A percentile compares a stretch with the other conserved stretches of the same genome.
phyloP scores from a whole-genome alignment of 1,140 invertebrate genomes.

The Trichonephila inaurata region DNA sequence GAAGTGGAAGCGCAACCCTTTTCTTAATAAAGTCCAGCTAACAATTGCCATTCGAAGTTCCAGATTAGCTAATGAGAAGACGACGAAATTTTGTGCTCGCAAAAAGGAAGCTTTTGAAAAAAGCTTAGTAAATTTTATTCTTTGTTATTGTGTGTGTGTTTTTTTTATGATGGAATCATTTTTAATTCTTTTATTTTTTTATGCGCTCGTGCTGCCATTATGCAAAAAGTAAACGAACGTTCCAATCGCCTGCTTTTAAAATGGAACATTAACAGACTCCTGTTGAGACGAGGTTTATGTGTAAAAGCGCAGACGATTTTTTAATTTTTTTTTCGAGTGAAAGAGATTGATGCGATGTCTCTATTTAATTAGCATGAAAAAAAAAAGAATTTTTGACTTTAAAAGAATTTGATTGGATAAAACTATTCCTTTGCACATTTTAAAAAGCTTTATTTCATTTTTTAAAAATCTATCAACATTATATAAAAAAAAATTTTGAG shows the following conservation, averaged over 20 bases:
- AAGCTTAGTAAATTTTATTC: slow-evolving; percentile 32
- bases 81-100: neutral
- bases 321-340: neutral
- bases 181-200: neutral
- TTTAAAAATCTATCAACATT: too few species aligned
- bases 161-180: neutral
- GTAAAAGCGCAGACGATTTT: neutral
- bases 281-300: slow-evolving; percentile 9
- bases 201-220: slow-evolving; percentile 8
- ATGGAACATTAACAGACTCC: slow-evolving; percentile 27
- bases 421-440: too few species aligned
- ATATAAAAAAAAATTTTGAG: too few species aligned
- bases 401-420: neutral
- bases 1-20: neutral
- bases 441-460: too few species aligned
- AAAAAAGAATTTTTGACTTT: neutral
- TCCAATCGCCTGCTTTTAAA: neutral
- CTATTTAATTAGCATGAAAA: slow-evolving; percentile 32
- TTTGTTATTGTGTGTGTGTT: neutral
- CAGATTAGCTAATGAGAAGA: slow-evolving; percentile 60
- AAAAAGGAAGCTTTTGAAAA: slow-evolving; percentile 17
- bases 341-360: slow-evolving; percentile 1
- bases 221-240: slow-evolving; percentile 30
- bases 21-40: slow-evolving; percentile 29
- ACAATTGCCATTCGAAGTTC: slow-evolving; percentile 51